Evolutionary conservation across 2,888 invertebrate species (phyloP).

Genomic region (Drosophila melanocephala): DNA sequence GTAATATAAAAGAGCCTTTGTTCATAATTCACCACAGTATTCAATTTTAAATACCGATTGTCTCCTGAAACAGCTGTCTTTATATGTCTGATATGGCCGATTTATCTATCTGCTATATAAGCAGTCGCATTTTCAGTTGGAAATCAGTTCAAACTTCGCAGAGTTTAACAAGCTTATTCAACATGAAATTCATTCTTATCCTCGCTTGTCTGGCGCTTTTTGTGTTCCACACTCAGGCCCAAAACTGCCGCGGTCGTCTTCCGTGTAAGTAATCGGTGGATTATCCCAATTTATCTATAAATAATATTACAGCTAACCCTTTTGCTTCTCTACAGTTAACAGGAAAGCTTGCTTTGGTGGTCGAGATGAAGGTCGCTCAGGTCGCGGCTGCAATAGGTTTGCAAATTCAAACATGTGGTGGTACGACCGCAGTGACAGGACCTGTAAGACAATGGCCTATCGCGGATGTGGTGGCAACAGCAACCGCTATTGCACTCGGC

Average conservation of each 20-base stretch:
- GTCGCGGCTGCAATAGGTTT: not conserved
- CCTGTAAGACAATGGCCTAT: constrained; percentile 9
- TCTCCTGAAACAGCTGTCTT: too few species aligned
- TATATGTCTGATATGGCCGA: not conserved
- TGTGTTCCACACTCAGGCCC: constrained; percentile 5
- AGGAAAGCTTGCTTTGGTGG: not conserved
- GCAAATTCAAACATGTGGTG: constrained; percentile 13
- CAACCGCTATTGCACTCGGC: constrained; percentile 22
- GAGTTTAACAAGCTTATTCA: not conserved
- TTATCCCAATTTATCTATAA: not conserved
- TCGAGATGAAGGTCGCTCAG: not conserved
- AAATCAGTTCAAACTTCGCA: constrained; percentile 20
- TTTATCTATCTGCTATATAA: constrained; percentile 10
- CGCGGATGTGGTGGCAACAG: constrained; percentile 30
- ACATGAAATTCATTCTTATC: constrained; percentile 43
- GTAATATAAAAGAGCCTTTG: not conserved
- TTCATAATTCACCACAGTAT: not conserved
- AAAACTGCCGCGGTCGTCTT: not conserved
- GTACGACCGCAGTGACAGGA: not conserved
- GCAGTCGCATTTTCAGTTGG: not conserved
- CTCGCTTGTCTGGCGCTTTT: constrained; percentile 30
- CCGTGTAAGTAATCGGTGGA: not conserved
- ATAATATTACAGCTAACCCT: too few species aligned
- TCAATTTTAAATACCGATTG: not conserved
- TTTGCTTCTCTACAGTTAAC: too few species aligned